Evolutionary conservation across 2,888 invertebrate genomes (phyloP).

Genomic region (Lobophora halterata): DNA sequence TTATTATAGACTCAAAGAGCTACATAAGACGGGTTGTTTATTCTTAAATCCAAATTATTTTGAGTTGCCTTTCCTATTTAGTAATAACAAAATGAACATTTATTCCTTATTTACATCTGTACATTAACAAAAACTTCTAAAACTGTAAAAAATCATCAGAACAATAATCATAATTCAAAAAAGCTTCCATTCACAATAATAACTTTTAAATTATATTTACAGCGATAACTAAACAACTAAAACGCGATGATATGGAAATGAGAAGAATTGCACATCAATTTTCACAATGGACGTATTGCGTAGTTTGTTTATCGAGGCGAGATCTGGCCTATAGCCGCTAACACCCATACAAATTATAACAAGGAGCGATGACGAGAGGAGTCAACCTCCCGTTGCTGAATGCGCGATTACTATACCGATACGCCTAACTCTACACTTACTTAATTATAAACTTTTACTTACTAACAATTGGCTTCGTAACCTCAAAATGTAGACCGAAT

Average conservation of each 20-base stretch:
- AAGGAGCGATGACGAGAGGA: constrained; percentile 16
- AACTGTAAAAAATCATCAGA: constrained; percentile 70
- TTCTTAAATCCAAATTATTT: constrained; percentile 23
- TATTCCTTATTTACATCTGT: constrained; percentile 75
- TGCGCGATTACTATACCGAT: constrained; percentile 52
- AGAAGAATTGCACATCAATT: constrained; percentile 77
- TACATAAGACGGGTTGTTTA: constrained; percentile 15
- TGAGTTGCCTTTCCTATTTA: constrained; percentile 41
- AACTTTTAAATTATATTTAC: constrained; percentile 78
- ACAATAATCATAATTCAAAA: constrained; percentile 70
- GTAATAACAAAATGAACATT: constrained; percentile 64
- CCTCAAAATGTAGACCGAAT: constrained; percentile 54
- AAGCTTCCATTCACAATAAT: constrained; percentile 46
- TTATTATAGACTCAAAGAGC: constrained; percentile 7
- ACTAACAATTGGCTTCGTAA: constrained; percentile 70
- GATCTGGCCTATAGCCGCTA: constrained; percentile 25
- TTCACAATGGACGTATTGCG: constrained; percentile 73
- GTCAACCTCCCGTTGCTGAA: constrained; percentile 42
- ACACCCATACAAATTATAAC: constrained; percentile 27
- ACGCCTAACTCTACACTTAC: constrained; percentile 66
- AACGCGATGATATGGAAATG: constrained; percentile 75
- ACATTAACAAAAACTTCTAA: constrained; percentile 75
- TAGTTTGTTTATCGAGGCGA: constrained; percentile 42
- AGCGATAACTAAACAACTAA: constrained; percentile 73
- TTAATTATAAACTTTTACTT: constrained; percentile 69